A percentile compares a stretch with the other conserved stretches of the same genome.
phyloP scores from a whole-genome alignment of 1,140 invertebrate genomes.

The Micrasema longulum region DNA sequence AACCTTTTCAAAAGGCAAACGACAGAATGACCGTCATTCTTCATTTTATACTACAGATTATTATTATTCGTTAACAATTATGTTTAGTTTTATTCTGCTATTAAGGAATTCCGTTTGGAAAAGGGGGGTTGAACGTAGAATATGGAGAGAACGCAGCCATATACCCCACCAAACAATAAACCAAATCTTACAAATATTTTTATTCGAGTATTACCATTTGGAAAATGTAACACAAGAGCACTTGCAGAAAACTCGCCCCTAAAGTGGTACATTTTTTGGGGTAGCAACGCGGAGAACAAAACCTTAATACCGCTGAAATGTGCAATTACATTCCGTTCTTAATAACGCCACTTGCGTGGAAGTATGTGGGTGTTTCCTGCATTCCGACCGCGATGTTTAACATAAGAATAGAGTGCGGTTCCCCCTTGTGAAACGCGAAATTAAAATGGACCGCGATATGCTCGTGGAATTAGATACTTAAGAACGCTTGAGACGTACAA shows the following conservation, averaged over 20 bases:
- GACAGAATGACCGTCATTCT: no score
- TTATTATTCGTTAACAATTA: no score
- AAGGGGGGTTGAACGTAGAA: no score
- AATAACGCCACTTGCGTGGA: conserved; percentile 38
- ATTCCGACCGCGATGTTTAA: conserved; percentile 12
- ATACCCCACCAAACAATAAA: no score
- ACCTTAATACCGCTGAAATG: conserved; percentile 38
- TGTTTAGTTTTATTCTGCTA: no score
- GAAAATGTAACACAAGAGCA: not conserved
- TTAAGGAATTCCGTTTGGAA: no score
- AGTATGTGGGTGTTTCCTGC: conserved; percentile 10
- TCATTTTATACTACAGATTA: no score
- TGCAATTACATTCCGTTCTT: conserved; percentile 52
- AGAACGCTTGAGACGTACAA: not conserved
- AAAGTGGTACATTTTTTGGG: conserved; percentile 22
- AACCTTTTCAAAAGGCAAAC: no score
- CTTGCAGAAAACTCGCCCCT: not conserved
- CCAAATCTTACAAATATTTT: no score
- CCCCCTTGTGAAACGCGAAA: conserved; percentile 12
- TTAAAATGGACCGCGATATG: conserved; percentile 26
- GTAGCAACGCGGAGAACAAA: conserved; percentile 12
- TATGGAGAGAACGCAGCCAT: no score
- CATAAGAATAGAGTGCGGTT: conserved; percentile 24
- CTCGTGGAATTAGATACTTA: conserved; percentile 20
- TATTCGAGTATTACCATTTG: not conserved